These are phyloP conservation scores for Psettodes erumei DNA, from an alignment of 2,113 vertebrate species.

Conservation along the genomic window DNA sequence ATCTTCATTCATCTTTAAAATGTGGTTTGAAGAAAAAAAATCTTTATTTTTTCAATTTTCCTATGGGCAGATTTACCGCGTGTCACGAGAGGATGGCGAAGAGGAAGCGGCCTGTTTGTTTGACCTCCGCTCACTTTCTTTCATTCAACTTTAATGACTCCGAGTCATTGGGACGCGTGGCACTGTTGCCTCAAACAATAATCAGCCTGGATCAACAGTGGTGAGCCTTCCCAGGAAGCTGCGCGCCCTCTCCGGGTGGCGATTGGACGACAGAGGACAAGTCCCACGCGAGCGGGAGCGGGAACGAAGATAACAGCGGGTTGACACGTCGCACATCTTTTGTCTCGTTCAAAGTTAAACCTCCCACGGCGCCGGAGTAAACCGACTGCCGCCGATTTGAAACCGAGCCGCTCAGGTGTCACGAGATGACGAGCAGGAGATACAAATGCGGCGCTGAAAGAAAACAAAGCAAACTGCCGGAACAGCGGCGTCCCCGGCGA, in stretches of 20 bases:
- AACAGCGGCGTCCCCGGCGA: not conserved
- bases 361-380: not conserved
- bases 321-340: not conserved
- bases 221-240: conserved; percentile 8
- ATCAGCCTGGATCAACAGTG: too few species aligned
- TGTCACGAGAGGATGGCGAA: conserved; percentile 26
- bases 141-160: conserved; percentile 40
- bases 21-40: conserved; percentile 4
- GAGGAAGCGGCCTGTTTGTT: conserved; percentile 37
- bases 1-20: conserved; percentile 2
- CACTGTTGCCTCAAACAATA: conserved; percentile 32
- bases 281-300: not conserved
- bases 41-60: not conserved
- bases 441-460: not conserved
- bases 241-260: conserved; percentile 2
- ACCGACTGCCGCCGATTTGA: too few species aligned
- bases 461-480: not conserved
- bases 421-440: not conserved
- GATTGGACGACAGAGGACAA: not conserved
- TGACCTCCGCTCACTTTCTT: conserved; percentile 57
- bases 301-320: not conserved
- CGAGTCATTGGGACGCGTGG: conserved; percentile 34
- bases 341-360: not conserved
- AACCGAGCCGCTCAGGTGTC: not conserved
- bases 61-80: conserved; percentile 10